These are phyloP conservation scores for Drosophila aldrichi DNA, from an alignment of 2,888 invertebrate genomes.

Conservation along the genomic window DNA sequence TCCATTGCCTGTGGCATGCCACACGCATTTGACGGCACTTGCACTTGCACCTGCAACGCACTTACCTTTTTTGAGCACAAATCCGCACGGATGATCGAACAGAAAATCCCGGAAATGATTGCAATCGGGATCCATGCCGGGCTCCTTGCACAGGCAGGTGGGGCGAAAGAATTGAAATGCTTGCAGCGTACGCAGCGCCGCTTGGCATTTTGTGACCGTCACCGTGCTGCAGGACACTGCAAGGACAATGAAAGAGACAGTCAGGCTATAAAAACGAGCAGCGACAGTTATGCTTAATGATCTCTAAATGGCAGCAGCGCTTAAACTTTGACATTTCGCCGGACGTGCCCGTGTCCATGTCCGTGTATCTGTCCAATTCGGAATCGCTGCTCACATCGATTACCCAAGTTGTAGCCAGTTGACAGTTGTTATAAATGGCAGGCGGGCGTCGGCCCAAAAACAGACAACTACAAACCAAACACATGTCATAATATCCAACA, in stretches of 20 bases:
- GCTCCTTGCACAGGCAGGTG: conserved; percentile 96
- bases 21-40: background rate
- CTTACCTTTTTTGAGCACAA: conserved; percentile 94
- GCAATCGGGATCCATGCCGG: conserved; percentile 95
- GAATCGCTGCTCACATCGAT: conserved; percentile 58
- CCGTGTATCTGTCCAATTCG: conserved; percentile 47
- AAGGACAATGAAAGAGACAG: conserved; percentile 72
- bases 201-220: conserved; percentile 96
- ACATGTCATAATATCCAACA: conserved; percentile 75
- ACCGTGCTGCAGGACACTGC: conserved; percentile 96
- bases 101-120: conserved; percentile 96
- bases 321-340: conserved; percentile 69
- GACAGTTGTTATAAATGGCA: conserved; percentile 80
- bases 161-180: conserved; percentile 97
- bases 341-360: conserved; percentile 30
- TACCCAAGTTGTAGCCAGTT: conserved; percentile 62
- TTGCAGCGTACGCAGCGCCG: conserved; percentile 94
- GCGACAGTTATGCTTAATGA: conserved; percentile 64
- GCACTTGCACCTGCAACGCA: background rate
- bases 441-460: conserved; percentile 29
- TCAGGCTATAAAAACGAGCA: conserved; percentile 1
- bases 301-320: conserved; percentile 77
- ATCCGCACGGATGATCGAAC: conserved; percentile 96
- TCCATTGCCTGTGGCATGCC: background rate
- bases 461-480: conserved; percentile 75